Base-by-base conservation (phyloP, 2,113 vertebrate species). In the Sarotherodon lohbergeri region DNA sequence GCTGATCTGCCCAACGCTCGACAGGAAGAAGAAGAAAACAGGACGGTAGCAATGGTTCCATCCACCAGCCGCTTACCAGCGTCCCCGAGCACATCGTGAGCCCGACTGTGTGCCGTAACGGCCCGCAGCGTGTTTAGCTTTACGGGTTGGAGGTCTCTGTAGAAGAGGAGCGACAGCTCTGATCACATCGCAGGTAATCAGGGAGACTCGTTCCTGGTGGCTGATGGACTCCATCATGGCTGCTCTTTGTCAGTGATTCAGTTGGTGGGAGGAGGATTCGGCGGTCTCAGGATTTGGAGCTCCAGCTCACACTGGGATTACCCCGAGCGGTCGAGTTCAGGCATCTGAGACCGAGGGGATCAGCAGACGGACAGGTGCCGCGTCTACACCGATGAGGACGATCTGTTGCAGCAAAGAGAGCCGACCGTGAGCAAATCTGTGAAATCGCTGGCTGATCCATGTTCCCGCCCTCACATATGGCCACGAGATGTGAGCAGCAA, bases 321-420 rank as follows among this genome's bases (percentile, higher is more conserved):
- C 6, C 22, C 54, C 3, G 3, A 24, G 54, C 2, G 19, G 3
- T 56, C n/a, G 54, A 6, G 54, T 24, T 55, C 52, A 2, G n/a
- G n/a, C n/a, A 12, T 6, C 52, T 55, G 52, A 55, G 2, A 1
- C 52, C n/a, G 54, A 55, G n/a, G 1, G 54, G n/a, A 24, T 55
- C 54, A 24, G n/a, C n/a, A 55, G n/a, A 55, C n/a, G 9, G n/a
- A 52, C 50, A 1, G 17, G 4, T 4, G 17, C 48, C 1, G 0
- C 48, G 1, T 50, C 48, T 19, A 2, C 17, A 19, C 16, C 4
- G 48, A 50, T 19, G 17, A 9, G 52, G 9, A 22, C n/a, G 5
- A 54, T 22, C n/a, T 22, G 52, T 22, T 11, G 52, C 52, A 54
- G 9, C 19, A 3, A 22, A 54, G 52, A 22, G 3, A 54, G 52